Evolutionary conservation across 2,113 vertebrate genomes (phyloP).

Genomic region (Pygoscelis adeliae): DNA sequence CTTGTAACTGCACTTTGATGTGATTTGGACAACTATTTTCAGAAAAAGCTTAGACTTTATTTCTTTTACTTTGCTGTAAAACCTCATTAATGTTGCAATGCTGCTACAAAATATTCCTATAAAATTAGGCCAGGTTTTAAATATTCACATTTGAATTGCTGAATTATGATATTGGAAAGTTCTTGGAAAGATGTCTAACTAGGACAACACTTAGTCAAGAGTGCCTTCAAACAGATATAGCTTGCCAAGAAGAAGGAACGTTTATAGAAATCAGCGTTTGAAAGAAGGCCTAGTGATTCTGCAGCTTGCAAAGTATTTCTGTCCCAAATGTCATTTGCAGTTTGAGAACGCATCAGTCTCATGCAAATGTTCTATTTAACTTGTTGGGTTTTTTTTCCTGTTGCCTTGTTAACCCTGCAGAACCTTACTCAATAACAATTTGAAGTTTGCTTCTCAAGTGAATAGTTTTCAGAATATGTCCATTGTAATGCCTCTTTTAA

Average conservation of each 20-base stretch:
- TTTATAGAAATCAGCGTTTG: slow-evolving; percentile 11
- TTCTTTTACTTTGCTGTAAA: neutral
- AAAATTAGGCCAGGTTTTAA: neutral
- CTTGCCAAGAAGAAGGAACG: slow-evolving; percentile 29
- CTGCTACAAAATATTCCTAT: neutral
- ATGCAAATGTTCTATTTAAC: neutral
- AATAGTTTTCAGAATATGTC: neutral
- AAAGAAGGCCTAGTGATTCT: neutral
- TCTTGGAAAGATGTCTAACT: slow-evolving; percentile 31
- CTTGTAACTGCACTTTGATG: neutral
- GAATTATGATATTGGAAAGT: neutral
- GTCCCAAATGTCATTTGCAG: neutral
- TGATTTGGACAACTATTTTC: neutral
- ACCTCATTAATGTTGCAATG: neutral
- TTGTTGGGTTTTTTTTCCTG: neutral
- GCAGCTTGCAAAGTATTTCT: slow-evolving; percentile 8
- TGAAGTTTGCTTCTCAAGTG: neutral
- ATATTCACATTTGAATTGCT: neutral
- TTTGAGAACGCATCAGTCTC: neutral
- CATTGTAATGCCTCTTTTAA: neutral
- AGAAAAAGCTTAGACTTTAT: neutral
- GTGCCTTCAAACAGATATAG: slow-evolving; percentile 22
- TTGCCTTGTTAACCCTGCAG: neutral
- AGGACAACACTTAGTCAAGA: slow-evolving; percentile 19
- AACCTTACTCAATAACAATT: neutral